Conservation (phyloP, 2,888 invertebrate species). For the Dendrolimus pini region DNA sequence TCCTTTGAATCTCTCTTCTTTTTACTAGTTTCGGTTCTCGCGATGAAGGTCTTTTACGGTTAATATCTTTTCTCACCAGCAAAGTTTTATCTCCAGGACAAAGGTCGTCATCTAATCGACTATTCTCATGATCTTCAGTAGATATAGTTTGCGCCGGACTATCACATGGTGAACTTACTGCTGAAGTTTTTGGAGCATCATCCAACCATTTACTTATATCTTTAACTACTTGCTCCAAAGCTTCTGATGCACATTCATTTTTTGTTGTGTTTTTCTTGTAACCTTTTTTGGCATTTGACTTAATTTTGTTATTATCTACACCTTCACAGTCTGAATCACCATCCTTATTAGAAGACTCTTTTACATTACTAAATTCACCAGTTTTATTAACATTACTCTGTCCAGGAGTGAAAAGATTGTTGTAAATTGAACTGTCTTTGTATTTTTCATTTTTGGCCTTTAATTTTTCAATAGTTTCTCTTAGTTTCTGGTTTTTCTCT, state of each 20-base stretch:
- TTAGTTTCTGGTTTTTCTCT: slow-evolving; percentile 68
- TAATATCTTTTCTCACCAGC: slow-evolving; percentile 50
- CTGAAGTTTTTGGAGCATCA: slow-evolving; percentile 86
- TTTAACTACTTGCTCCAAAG: slow-evolving; percentile 82
- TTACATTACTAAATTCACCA: slow-evolving; percentile 31
- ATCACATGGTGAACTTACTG: slow-evolving; percentile 86
- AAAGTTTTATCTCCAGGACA: slow-evolving; percentile 52
- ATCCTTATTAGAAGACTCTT: slow-evolving; percentile 8
- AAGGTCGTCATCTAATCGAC: slow-evolving; percentile 59
- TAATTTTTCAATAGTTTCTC: slow-evolving; percentile 79
- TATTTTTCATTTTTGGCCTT: slow-evolving; percentile 79
- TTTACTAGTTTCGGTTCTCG: slow-evolving; percentile 60
- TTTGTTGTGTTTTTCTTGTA: slow-evolving; percentile 66
- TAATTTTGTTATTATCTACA: slow-evolving; percentile 35
- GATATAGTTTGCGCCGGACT: slow-evolving; percentile 83
- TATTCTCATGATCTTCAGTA: slow-evolving; percentile 77
- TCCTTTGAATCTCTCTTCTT: slow-evolving; percentile 85
- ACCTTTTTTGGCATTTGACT: slow-evolving; percentile 34
- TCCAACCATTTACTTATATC: slow-evolving; percentile 94
- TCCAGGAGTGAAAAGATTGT: slow-evolving; percentile 42
- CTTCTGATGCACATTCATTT: slow-evolving; percentile 76
- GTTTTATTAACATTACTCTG: slow-evolving; percentile 34
- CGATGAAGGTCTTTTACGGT: slow-evolving; percentile 66
- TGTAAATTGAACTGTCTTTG: slow-evolving; percentile 50
- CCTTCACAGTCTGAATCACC: slow-evolving; percentile 29